phyloP scores from a whole-genome alignment of 1,140 invertebrate species.

The Drosophila pandora region DNA sequence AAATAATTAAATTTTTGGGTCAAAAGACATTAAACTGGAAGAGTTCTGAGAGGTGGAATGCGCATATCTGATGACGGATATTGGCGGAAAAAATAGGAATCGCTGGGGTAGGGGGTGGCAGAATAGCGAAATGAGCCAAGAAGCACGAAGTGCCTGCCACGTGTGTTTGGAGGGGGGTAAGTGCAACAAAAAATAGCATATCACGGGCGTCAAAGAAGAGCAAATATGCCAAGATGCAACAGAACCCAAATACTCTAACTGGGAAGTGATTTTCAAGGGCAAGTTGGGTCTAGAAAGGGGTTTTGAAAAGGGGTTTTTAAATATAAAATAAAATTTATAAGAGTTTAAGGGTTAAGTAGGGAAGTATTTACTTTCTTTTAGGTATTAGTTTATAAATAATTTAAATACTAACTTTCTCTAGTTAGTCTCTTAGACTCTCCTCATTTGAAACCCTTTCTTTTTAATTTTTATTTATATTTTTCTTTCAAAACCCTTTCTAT shows the following conservation, averaged over 20 bases:
- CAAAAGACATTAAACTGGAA: background rate
- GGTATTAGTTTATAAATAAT: too few relatives aligned
- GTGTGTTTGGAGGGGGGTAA: background rate
- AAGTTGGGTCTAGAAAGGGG: background rate
- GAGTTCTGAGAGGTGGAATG: background rate
- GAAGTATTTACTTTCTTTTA: too few relatives aligned
- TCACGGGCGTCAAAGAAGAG: background rate
- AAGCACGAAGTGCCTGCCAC: slow-evolving; percentile 5
- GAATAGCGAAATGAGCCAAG: background rate
- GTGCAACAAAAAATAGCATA: background rate
- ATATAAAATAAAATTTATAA: too few relatives aligned
- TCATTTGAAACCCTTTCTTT: too few relatives aligned
- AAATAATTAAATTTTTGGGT: background rate
- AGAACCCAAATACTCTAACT: background rate
- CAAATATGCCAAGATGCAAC: background rate
- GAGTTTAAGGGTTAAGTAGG: background rate
- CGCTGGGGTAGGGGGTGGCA: background rate
- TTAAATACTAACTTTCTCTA: too few relatives aligned
- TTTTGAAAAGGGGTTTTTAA: background rate
- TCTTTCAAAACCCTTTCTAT: too few relatives aligned
- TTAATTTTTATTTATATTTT: too few relatives aligned
- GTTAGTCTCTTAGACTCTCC: too few relatives aligned
- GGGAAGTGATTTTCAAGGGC: background rate
- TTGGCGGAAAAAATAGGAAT: background rate
- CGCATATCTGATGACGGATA: background rate